phyloP scores from a whole-genome alignment of 2,113 vertebrate genomes.

The Theristicus caerulescens region DNA sequence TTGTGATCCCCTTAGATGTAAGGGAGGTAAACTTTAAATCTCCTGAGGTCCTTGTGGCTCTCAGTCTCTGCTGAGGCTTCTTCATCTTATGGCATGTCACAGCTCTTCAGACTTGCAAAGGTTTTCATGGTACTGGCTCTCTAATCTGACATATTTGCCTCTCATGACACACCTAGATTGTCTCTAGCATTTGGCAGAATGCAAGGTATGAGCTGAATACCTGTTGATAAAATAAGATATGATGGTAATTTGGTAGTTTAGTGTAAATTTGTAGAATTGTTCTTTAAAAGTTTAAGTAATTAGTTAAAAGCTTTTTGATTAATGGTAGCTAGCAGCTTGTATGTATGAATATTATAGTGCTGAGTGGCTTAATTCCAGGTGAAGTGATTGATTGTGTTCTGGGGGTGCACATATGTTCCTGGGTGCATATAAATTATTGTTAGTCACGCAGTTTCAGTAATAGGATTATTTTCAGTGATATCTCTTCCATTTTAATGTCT shows the following conservation, averaged over 20 bases:
- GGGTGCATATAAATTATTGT: conserved; percentile 63
- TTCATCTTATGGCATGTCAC: background rate
- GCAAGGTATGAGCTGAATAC: background rate
- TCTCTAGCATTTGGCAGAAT: background rate
- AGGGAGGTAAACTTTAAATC: background rate
- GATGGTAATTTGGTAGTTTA: background rate
- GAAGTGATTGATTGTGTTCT: conserved; percentile 66
- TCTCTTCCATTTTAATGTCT: conserved; percentile 46
- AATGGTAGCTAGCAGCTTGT: conserved; percentile 65
- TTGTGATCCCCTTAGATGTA: background rate
- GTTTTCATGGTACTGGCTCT: background rate
- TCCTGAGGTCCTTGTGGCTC: background rate
- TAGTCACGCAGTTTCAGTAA: conserved; percentile 41
- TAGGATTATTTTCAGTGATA: conserved; percentile 45
- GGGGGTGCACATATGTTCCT: conserved; percentile 64
- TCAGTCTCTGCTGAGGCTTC: background rate
- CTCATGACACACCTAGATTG: background rate
- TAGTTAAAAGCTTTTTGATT: conserved; percentile 69
- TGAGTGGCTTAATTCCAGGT: conserved; percentile 66
- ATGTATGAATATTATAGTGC: conserved; percentile 23
- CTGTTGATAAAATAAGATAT: background rate
- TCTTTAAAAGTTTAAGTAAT: conserved; percentile 60
- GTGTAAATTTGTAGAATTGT: conserved; percentile 19
- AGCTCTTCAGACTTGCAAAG: background rate
- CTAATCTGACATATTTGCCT: background rate